Percentiles rank a stretch among this genome's conserved stretches.
phyloP scores from a whole-genome alignment of 2,113 vertebrate species.

The Anarrhichthys ocellatus region DNA sequence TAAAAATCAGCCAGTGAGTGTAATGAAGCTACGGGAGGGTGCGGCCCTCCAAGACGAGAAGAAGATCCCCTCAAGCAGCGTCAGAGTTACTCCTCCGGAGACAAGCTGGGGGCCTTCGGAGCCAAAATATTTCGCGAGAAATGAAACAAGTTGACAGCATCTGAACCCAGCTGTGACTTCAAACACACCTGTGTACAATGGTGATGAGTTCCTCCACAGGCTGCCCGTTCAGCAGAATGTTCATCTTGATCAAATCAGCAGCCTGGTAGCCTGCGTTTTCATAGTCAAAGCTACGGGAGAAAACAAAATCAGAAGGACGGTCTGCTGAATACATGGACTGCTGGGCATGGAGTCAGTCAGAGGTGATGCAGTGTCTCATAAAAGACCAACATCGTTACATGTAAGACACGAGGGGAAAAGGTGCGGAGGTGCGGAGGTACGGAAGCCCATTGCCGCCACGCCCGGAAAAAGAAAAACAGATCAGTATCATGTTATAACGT shows the following conservation, averaged over 20 bases:
- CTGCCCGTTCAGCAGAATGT: constrained; percentile 92
- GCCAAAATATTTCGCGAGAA: background rate
- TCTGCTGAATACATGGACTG: background rate
- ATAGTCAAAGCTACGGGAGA: constrained; percentile 92
- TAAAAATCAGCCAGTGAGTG: constrained; percentile 12
- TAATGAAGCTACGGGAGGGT: background rate
- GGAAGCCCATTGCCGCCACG: background rate
- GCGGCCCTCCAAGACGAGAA: background rate
- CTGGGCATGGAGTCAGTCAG: background rate
- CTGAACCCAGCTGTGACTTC: background rate
- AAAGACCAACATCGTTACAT: background rate
- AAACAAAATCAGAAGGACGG: background rate
- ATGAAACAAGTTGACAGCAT: background rate
- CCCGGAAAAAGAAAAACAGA: too few species aligned
- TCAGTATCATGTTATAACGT: too few species aligned
- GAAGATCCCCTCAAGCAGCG: constrained; percentile 10
- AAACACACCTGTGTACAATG: constrained; percentile 88
- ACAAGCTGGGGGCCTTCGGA: background rate
- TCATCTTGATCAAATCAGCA: constrained; percentile 94
- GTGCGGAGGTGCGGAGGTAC: background rate
- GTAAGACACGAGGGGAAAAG: background rate
- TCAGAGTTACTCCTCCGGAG: background rate
- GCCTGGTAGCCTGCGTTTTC: constrained; percentile 93
- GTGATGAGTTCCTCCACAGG: constrained; percentile 92
- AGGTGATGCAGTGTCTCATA: background rate